A percentile compares a stretch with the other conserved stretches of the same genome.
phyloP scores from a whole-genome alignment of 2,888 invertebrate species.

The Ptychoptera contaminata region DNA sequence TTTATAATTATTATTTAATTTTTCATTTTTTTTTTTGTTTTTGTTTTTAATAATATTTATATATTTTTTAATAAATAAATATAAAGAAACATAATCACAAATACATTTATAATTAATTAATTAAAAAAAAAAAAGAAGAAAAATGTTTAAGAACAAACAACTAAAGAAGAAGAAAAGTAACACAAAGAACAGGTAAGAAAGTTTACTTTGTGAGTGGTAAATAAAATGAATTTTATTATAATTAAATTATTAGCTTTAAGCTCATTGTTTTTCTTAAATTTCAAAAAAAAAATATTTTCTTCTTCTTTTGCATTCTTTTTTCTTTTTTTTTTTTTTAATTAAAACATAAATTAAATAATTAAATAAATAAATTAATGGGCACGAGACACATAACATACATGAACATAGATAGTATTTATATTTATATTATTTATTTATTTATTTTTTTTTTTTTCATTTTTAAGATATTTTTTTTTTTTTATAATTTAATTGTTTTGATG shows the following conservation, averaged over 20 bases:
- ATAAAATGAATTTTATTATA: no score
- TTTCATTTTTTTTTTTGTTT: neutral
- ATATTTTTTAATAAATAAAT: no score
- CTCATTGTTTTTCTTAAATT: no score
- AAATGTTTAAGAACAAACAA: no score
- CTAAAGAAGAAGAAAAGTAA: no score
- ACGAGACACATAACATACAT: constrained; percentile 30
- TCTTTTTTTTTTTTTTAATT: neutral
- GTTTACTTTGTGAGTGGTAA: no score
- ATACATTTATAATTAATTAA: constrained; percentile 2
- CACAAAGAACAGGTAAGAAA: no score
- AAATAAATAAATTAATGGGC: constrained; percentile 20
- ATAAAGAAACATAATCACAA: constrained; percentile 5
- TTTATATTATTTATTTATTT: constrained; percentile 2
- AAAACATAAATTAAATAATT: constrained; percentile 2
- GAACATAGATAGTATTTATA: constrained; percentile 10
- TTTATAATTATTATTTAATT: constrained; percentile 8
- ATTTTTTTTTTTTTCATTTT: neutral
- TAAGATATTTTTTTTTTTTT: constrained; percentile 4
- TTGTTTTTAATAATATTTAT: no score
- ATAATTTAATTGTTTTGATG: constrained; percentile 5
- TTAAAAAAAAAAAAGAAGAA: neutral
- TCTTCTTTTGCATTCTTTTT: no score
- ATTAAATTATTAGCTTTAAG: no score
- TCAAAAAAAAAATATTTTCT: no score